A percentile compares a stretch with the other conserved stretches of the same genome.
phyloP scores from a whole-genome alignment of 2,797 vertebrate species.

The Silurus lanzhouensis region DNA sequence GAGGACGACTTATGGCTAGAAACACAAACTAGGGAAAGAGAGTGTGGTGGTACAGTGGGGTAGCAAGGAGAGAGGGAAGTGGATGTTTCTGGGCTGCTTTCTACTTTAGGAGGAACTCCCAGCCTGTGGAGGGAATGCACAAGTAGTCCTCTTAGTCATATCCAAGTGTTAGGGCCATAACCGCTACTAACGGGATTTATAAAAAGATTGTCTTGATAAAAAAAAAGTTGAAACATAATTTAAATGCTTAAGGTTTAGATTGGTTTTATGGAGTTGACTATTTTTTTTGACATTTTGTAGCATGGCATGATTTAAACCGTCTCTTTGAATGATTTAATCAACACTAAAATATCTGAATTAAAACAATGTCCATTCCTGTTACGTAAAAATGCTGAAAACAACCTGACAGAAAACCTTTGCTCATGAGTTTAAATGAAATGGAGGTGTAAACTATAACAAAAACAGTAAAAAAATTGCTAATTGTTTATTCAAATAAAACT shows the following conservation, averaged over 20 bases:
- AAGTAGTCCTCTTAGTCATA: constrained; percentile 89
- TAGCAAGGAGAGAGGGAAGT: constrained; percentile 77
- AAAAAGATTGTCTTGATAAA: constrained; percentile 23
- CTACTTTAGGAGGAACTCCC: constrained; percentile 98
- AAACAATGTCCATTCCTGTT: constrained; percentile 11
- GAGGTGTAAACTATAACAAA: constrained; percentile 38
- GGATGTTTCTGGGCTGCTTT: constrained; percentile 87
- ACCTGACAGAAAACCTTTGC: background rate
- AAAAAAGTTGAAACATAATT: constrained; percentile 19
- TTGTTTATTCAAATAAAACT: constrained; percentile 25
- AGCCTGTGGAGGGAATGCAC: constrained; percentile 97
- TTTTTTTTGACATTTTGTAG: background rate
- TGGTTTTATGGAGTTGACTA: constrained; percentile 5
- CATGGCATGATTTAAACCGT: constrained; percentile 26
- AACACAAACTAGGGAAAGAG: constrained; percentile 69
- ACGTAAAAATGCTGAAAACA: background rate
- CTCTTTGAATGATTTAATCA: constrained; percentile 17
- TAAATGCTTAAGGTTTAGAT: constrained; percentile 9
- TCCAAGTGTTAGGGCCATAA: constrained; percentile 61
- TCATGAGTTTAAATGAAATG: constrained; percentile 37
- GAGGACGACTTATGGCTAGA: constrained; percentile 68
- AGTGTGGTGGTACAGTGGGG: constrained; percentile 66
- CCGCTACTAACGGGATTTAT: constrained; percentile 42
- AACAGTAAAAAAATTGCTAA: constrained; percentile 31
- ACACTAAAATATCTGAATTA: constrained; percentile 8